Conservation (phyloP, 2,888 invertebrate genomes). For the Seira sanloemensis region DNA sequence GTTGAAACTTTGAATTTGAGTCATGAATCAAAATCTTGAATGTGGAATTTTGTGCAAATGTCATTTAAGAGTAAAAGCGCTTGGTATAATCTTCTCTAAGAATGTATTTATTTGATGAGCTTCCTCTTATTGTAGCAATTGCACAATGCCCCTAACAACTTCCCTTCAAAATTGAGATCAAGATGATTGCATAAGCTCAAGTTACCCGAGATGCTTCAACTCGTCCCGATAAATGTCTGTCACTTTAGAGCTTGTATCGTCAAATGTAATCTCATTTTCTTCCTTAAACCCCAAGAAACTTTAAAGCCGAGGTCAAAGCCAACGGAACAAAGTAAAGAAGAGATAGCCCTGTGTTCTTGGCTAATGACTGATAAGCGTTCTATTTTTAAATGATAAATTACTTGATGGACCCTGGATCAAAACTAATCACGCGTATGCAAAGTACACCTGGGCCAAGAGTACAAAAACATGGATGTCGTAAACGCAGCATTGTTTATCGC, state of each 20-base stretch:
- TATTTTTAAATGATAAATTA: constrained; percentile 4
- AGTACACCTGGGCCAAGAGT: neutral
- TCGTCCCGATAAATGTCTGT: neutral
- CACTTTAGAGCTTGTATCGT: neutral
- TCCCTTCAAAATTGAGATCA: neutral
- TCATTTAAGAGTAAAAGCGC: neutral
- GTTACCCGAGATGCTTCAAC: neutral
- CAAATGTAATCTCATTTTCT: neutral
- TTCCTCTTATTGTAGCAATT: neutral
- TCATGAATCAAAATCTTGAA: constrained; percentile 1
- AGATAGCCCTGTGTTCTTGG: neutral
- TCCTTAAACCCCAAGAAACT: neutral
- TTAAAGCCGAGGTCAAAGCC: neutral
- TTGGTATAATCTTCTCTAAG: too few species aligned
- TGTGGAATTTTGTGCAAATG: neutral
- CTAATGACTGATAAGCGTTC: neutral
- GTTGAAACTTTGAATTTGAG: neutral
- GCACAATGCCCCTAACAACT: neutral
- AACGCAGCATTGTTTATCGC: neutral
- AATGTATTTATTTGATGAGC: too few species aligned
- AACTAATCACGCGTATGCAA: neutral
- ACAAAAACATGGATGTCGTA: too few species aligned
- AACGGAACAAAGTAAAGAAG: neutral
- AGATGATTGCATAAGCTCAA: neutral
- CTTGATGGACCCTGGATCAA: neutral